phyloP scores from a whole-genome alignment of 30 jellyfish, hydroid and myxozoan species.

The Cassiopea xamachana region DNA sequence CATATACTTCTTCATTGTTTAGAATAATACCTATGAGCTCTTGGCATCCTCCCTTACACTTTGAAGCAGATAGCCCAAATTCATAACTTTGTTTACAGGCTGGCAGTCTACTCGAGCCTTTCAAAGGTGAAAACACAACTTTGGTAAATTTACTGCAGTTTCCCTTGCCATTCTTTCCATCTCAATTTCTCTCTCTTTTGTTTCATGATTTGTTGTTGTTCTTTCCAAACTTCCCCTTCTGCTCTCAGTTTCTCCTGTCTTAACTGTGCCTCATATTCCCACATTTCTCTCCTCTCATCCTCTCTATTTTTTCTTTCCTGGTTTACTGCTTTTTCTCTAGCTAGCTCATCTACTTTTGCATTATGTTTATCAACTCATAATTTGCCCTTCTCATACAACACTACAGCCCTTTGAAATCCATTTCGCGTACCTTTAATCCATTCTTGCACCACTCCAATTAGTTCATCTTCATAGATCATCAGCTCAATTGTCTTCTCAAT shows the following conservation, averaged over 20 bases:
- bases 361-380: neutral
- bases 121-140: constrained; percentile 41
- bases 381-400: constrained; percentile 50
- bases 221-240: constrained; percentile 54
- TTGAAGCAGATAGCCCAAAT: constrained; percentile 30
- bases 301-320: constrained; percentile 55
- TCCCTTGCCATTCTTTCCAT: constrained; percentile 50
- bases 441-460: constrained; percentile 13
- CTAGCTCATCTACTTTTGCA: constrained; percentile 20
- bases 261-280: constrained; percentile 20
- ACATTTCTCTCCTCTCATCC: constrained; percentile 52
- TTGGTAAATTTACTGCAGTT: constrained; percentile 33
- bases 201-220: constrained; percentile 31
- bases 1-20: constrained; percentile 47
- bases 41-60: constrained; percentile 41
- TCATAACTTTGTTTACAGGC: constrained; percentile 38
- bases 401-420: constrained; percentile 16
- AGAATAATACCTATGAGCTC: constrained; percentile 53
- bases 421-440: constrained; percentile 17
- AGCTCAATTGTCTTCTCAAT: constrained; percentile 35
- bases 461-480: constrained; percentile 43
- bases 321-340: neutral
- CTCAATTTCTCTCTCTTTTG: constrained; percentile 54
- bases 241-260: constrained; percentile 31
- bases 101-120: constrained; percentile 54